Percentiles rank a stretch among this genome's conserved stretches.
Conservation (phyloP, 2,888 invertebrate species). For the Trileptium ribeirensis region DNA sequence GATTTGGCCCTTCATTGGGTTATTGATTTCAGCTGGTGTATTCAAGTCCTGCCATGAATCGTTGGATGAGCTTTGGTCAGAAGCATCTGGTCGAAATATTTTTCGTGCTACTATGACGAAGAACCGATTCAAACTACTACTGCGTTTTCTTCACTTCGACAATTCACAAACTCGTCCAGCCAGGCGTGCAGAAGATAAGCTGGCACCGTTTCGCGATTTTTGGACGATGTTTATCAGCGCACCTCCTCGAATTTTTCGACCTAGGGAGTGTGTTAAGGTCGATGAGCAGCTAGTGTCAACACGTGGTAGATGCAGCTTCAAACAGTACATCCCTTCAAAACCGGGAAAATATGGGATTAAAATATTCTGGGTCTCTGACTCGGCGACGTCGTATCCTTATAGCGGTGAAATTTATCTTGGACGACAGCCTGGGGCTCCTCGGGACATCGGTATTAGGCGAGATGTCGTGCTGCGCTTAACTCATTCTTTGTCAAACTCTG, state of each 20-base stretch:
- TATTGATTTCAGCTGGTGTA: too few relatives aligned
- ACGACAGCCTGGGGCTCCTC: constrained; percentile 46
- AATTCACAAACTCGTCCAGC: too few relatives aligned
- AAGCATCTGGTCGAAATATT: too few relatives aligned
- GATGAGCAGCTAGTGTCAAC: constrained; percentile 36
- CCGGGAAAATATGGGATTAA: constrained; percentile 55
- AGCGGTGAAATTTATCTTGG: constrained; percentile 23
- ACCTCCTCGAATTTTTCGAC: constrained; percentile 13
- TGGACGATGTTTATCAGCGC: neutral
- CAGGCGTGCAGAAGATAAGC: too few relatives aligned
- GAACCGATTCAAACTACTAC: too few relatives aligned
- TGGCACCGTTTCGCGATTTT: too few relatives aligned
- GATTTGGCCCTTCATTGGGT: too few relatives aligned
- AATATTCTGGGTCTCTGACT: constrained; percentile 55
- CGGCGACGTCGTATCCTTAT: constrained; percentile 37
- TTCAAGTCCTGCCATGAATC: too few relatives aligned
- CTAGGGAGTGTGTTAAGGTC: constrained; percentile 40
- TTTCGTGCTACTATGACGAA: too few relatives aligned
- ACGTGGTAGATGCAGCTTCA: constrained; percentile 41
- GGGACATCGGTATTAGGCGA: neutral
- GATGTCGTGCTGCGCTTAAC: neutral
- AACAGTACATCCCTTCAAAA: constrained; percentile 52
- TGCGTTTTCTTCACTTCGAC: too few relatives aligned
- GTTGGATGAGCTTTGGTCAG: too few relatives aligned
- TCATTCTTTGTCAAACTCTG: neutral